Evolutionary conservation across 2,797 vertebrate genomes (phyloP).

Genomic region (Lophura swinhoii): DNA sequence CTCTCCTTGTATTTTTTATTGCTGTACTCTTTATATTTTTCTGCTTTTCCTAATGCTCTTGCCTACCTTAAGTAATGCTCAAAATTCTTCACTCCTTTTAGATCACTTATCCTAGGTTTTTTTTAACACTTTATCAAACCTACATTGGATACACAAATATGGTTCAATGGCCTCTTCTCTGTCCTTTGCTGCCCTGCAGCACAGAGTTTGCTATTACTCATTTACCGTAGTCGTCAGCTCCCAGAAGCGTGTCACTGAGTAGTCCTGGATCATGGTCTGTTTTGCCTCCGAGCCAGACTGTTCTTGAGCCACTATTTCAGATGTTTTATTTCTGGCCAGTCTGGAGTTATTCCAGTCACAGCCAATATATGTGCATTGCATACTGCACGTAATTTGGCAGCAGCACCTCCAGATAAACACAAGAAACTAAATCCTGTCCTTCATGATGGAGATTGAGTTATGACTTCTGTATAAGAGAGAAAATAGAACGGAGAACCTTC

Average conservation of each 20-base stretch:
- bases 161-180: background rate
- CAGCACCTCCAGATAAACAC: conserved; percentile 25
- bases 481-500: background rate
- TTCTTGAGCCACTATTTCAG: conserved; percentile 4
- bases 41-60: background rate
- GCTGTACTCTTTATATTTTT: background rate
- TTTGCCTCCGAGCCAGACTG: background rate
- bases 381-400: conserved; percentile 26
- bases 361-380: background rate
- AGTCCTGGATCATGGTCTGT: background rate
- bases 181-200: background rate
- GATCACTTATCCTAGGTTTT: background rate
- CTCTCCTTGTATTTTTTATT: background rate
- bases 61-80: background rate
- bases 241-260: background rate
- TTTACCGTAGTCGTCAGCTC: background rate
- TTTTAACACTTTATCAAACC: background rate
- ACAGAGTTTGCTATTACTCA: background rate
- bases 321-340: conserved; percentile 25
- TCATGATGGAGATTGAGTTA: background rate
- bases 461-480: background rate
- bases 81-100: background rate
- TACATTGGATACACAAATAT: background rate
- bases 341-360: conserved; percentile 30
- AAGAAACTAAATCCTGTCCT: conserved; percentile 1